A percentile compares a stretch with the other conserved stretches of the same genome.
Evolutionary conservation across 2,888 invertebrate genomes (phyloP).

Genomic region (Hirtodrosophila trivittata): DNA sequence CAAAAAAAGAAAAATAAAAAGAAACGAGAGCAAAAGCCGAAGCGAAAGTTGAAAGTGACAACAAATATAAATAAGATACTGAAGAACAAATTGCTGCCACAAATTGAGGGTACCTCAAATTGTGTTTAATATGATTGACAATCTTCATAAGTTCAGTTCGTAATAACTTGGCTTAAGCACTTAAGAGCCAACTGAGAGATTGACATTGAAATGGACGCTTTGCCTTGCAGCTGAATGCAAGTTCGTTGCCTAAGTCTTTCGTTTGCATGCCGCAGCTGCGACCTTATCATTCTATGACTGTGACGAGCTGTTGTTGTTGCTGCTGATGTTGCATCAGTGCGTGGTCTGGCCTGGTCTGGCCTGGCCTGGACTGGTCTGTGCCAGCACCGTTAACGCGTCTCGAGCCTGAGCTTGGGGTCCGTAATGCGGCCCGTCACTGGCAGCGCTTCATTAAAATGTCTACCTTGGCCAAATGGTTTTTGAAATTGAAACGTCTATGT

Average conservation of each 20-base stretch:
- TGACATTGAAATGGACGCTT: conserved; percentile 52
- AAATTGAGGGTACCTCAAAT: conserved; percentile 9
- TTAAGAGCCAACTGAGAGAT: conserved; percentile 36
- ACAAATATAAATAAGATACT: conserved; percentile 13
- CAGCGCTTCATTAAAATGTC: conserved; percentile 78
- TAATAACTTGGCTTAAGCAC: conserved; percentile 3
- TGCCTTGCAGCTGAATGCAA: conserved; percentile 33
- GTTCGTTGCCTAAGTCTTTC: conserved; percentile 76
- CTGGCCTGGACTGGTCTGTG: not conserved
- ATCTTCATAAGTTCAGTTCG: conserved; percentile 1
- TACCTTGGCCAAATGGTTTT: conserved; percentile 70
- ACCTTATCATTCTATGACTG: conserved; percentile 55
- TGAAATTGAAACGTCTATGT: conserved; percentile 79
- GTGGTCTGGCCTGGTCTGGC: conserved; percentile 30
- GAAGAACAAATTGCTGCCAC: conserved; percentile 2
- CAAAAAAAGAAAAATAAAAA: not conserved
- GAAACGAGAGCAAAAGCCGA: conserved; percentile 53
- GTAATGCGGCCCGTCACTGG: conserved; percentile 19
- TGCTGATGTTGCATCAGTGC: conserved; percentile 46
- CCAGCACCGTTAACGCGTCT: conserved; percentile 21
- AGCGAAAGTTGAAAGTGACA: conserved; percentile 78
- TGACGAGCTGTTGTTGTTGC: conserved; percentile 39
- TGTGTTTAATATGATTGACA: conserved; percentile 3
- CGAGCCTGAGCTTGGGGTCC: conserved; percentile 14
- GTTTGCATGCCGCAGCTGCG: conserved; percentile 50